Evolutionary conservation across 2,797 vertebrate species (phyloP).

Genomic region (Aldrovandia affinis): DNA sequence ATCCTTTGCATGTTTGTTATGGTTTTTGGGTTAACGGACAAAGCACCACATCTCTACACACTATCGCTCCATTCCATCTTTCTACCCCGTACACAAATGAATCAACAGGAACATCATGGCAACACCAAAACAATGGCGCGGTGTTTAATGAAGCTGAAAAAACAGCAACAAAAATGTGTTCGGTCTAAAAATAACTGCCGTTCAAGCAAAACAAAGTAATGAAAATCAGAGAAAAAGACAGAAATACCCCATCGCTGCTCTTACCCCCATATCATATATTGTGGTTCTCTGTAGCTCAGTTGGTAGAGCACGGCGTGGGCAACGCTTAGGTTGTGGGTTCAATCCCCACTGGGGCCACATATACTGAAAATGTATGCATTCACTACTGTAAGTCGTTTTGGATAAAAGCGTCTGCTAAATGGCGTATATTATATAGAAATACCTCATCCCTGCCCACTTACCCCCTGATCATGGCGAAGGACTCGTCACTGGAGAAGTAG

Average conservation of each 20-base stretch:
- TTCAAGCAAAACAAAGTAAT: neutral
- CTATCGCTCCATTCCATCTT: neutral
- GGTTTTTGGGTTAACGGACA: no score
- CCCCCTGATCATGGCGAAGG: conserved; percentile 88
- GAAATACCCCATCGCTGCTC: neutral
- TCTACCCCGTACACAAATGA: neutral
- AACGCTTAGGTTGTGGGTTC: no score
- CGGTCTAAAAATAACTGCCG: neutral
- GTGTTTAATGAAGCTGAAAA: neutral
- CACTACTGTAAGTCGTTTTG: no score
- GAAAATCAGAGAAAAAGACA: neutral
- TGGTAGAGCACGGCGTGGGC: no score
- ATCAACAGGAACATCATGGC: neutral
- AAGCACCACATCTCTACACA: no score
- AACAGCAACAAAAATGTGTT: neutral
- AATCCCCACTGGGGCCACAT: no score
- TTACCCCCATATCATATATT: no score
- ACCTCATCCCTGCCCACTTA: conserved; percentile 60
- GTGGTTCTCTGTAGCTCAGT: no score
- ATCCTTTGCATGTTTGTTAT: no score
- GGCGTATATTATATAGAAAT: no score
- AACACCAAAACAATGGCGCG: neutral
- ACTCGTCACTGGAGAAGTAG: conserved; percentile 85
- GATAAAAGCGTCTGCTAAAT: no score
- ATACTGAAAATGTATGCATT: no score